Conservation (phyloP, 1,140 invertebrate genomes). For the Belonocnema kinseyi region DNA sequence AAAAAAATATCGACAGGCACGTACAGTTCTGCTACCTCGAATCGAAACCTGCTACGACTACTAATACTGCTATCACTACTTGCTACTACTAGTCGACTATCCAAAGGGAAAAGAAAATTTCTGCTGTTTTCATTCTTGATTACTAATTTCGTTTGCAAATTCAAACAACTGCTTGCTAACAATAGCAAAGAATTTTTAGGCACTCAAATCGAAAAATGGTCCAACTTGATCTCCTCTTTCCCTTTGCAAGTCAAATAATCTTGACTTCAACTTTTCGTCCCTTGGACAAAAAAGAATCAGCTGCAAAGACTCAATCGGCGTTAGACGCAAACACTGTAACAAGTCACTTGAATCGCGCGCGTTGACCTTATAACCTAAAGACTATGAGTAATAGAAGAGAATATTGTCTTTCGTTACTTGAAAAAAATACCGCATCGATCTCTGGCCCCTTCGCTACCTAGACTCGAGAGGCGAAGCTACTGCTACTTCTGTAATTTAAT, state of each 20-base stretch:
- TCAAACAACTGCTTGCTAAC: neutral
- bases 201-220: constrained; percentile 12
- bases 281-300: neutral
- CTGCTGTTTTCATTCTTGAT: neutral
- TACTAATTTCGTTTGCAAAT: neutral
- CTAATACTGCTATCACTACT: too few species aligned
- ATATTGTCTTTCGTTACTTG: constrained; percentile 73
- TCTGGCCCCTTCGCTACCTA: constrained; percentile 27
- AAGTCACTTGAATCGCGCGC: constrained; percentile 3
- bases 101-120: neutral
- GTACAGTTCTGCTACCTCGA: constrained; percentile 34
- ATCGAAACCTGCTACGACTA: neutral
- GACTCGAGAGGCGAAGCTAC: constrained; percentile 27
- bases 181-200: constrained; percentile 7
- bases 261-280: too few species aligned
- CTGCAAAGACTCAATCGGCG: neutral
- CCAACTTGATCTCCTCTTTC: neutral
- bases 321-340: neutral
- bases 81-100: neutral
- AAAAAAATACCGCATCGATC: constrained; percentile 55
- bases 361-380: constrained; percentile 13
- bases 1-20: constrained; percentile 52
- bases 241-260: too few species aligned
- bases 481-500: neutral
- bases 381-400: constrained; percentile 56